A percentile compares a stretch with the other conserved stretches of the same genome.
Conservation (phyloP, 2,888 invertebrate genomes). For the Andrena camellia region DNA sequence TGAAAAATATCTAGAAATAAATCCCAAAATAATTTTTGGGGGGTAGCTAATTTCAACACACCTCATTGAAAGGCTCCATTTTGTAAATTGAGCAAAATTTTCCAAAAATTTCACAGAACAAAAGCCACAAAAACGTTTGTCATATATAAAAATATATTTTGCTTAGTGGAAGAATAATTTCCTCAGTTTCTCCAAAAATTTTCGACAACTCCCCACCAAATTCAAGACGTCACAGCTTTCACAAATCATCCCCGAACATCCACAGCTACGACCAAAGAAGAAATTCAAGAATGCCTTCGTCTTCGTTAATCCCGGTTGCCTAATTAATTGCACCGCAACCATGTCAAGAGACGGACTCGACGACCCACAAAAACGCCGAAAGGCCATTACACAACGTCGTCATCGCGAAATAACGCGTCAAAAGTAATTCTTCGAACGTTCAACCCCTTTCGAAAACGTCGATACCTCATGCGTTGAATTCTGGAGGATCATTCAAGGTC, state of each 20-base stretch:
- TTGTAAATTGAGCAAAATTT: too few species aligned
- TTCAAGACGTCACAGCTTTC: constrained; percentile 12
- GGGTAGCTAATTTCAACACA: too few species aligned
- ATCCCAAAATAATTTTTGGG: too few species aligned
- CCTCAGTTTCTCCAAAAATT: neutral
- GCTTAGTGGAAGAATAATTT: neutral
- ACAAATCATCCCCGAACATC: neutral
- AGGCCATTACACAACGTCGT: neutral
- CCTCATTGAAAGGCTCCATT: too few species aligned
- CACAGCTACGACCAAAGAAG: neutral
- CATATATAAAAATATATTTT: too few species aligned
- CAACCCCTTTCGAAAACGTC: neutral
- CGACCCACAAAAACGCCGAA: constrained; percentile 8
- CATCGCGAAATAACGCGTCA: neutral
- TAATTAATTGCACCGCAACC: constrained; percentile 55
- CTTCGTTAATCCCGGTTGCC: constrained; percentile 52
- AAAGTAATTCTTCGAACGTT: constrained; percentile 8
- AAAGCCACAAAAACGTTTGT: too few species aligned
- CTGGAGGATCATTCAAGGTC: neutral
- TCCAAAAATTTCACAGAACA: neutral
- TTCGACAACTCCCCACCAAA: neutral
- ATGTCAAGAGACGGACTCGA: constrained; percentile 51
- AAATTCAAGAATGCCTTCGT: constrained; percentile 44
- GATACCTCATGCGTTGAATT: neutral
- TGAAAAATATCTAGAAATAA: too few species aligned